Conservation (phyloP, 2,797 vertebrate genomes). For the Alcedo quadribrachys region DNA sequence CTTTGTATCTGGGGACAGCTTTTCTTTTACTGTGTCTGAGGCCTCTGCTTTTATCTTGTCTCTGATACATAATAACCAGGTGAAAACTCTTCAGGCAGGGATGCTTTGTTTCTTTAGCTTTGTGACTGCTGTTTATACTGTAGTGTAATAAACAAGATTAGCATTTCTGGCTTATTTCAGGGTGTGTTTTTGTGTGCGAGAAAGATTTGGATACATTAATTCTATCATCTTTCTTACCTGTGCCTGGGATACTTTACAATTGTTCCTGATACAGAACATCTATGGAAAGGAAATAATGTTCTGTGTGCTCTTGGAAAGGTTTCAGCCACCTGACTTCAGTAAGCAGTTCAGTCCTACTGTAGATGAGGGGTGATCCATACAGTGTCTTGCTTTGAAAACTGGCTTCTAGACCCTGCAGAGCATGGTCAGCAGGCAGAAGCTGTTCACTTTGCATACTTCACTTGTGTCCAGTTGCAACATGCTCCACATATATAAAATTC, state of each 20-base stretch:
- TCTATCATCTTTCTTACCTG: background rate
- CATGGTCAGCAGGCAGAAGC: background rate
- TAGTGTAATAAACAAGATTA: background rate
- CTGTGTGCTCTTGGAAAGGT: background rate
- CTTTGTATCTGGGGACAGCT: background rate
- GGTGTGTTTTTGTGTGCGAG: background rate
- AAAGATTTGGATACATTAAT: background rate
- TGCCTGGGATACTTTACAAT: background rate
- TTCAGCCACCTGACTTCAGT: background rate
- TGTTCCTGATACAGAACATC: background rate
- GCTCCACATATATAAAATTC: background rate
- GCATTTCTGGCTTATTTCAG: constrained; percentile 17
- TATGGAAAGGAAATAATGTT: background rate
- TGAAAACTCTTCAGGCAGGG: constrained; percentile 15
- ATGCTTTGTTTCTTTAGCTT: constrained; percentile 35
- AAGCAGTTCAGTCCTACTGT: background rate
- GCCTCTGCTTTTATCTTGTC: background rate
- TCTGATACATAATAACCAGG: background rate
- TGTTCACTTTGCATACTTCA: background rate
- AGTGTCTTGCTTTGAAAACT: background rate
- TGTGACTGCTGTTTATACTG: background rate
- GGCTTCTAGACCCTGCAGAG: background rate
- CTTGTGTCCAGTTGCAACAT: background rate
- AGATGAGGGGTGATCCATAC: rapidly evolving
- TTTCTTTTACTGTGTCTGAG: background rate